Conservation (phyloP, 1,140 invertebrate species). For the Dolichoris vasculosae region DNA sequence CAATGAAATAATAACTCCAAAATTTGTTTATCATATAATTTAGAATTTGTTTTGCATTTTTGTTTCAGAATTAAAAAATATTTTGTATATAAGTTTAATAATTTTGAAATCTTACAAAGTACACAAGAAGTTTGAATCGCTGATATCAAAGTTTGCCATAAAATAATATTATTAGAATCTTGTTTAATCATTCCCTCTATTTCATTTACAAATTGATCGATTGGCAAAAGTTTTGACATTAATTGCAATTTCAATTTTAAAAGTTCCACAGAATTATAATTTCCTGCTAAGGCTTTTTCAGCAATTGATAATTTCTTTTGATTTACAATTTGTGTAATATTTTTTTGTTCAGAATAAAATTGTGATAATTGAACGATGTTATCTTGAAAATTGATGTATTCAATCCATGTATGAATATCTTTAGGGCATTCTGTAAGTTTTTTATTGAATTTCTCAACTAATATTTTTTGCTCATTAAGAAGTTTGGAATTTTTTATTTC, state of each 20-base stretch:
- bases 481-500: slow-evolving; percentile 68
- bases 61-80: slow-evolving; percentile 76
- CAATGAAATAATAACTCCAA: slow-evolving; percentile 77
- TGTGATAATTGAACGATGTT: slow-evolving; percentile 26
- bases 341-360: slow-evolving; percentile 14
- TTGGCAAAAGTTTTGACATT: slow-evolving; percentile 73
- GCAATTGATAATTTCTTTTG: slow-evolving; percentile 76
- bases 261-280: slow-evolving; percentile 71
- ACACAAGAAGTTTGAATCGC: slow-evolving; percentile 77
- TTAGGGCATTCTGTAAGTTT: slow-evolving; percentile 72
- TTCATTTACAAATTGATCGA: slow-evolving; percentile 72
- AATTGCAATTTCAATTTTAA: slow-evolving; percentile 73
- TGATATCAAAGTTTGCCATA: slow-evolving; percentile 78
- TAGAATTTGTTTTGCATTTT: slow-evolving; percentile 62
- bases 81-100: slow-evolving; percentile 75
- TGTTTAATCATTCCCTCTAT: slow-evolving; percentile 74
- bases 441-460: slow-evolving; percentile 75
- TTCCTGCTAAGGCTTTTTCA: slow-evolving; percentile 75
- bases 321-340: slow-evolving; percentile 55
- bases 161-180: slow-evolving; percentile 75
- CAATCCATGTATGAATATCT: slow-evolving; percentile 75
- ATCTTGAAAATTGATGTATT: slow-evolving; percentile 78
- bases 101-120: slow-evolving; percentile 76
- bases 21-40: slow-evolving; percentile 62
- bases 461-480: slow-evolving; percentile 72